Evolutionary conservation across 2,888 invertebrate species (phyloP).

Genomic region (Lasius fuliginosus): DNA sequence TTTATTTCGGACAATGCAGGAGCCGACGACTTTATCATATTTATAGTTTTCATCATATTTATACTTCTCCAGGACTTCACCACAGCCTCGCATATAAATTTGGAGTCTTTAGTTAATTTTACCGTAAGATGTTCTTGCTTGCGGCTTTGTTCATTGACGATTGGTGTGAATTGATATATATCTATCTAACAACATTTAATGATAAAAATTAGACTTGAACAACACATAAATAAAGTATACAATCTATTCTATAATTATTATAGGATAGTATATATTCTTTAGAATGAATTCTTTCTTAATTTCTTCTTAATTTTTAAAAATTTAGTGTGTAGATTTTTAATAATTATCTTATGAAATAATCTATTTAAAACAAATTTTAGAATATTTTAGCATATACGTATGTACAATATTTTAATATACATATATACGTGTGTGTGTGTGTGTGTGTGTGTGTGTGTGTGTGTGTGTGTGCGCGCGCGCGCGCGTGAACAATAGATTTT

Average conservation of each 20-base stretch:
- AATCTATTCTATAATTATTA: neutral
- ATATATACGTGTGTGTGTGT: no score
- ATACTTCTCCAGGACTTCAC: conserved; percentile 59
- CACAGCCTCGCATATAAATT: conserved; percentile 56
- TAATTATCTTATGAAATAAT: neutral
- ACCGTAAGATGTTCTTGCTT: conserved; percentile 48
- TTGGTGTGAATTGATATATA: conserved; percentile 43
- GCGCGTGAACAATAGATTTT: neutral
- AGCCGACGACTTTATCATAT: conserved; percentile 76
- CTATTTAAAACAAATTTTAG: neutral
- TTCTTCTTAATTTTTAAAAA: neutral
- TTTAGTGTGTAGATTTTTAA: neutral
- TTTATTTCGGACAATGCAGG: conserved; percentile 68
- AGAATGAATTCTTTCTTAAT: neutral
- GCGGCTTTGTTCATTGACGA: neutral
- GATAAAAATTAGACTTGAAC: neutral
- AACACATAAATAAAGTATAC: neutral
- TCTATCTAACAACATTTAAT: conserved; percentile 44
- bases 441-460: neutral
- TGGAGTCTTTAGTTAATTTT: neutral
- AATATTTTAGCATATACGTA: neutral
- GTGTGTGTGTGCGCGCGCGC: no score
- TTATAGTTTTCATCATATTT: no score
- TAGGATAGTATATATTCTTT: neutral
- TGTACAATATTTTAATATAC: no score